Evolutionary conservation across 2,888 invertebrate genomes (phyloP).

Genomic region (Tenthredo livida): DNA sequence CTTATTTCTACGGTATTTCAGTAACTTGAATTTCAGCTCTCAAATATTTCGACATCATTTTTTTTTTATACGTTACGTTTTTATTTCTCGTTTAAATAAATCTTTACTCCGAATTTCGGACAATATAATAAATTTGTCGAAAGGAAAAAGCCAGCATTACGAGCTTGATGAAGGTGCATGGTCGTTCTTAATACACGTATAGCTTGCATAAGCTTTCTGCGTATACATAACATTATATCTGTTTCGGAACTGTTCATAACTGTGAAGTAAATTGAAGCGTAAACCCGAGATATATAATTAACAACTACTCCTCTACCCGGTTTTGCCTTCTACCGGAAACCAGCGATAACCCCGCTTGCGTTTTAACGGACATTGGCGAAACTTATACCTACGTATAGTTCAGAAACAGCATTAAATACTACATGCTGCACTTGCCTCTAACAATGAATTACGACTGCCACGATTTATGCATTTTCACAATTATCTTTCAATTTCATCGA

Average conservation of each 20-base stretch:
- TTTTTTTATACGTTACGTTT: background rate
- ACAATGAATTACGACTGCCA: background rate
- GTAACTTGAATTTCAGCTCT: background rate
- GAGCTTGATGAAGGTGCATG: background rate
- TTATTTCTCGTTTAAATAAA: background rate
- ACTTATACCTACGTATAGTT: constrained; percentile 8
- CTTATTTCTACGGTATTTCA: background rate
- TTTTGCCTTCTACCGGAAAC: constrained; percentile 16
- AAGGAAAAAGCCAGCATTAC: background rate
- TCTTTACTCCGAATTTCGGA: background rate
- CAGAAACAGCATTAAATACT: background rate
- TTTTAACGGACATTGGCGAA: background rate
- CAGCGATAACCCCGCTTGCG: constrained; percentile 13
- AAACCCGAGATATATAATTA: constrained; percentile 38
- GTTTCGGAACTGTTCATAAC: constrained; percentile 14
- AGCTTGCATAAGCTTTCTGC: background rate
- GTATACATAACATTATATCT: background rate
- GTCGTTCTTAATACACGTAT: background rate
- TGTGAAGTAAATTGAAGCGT: constrained; percentile 42
- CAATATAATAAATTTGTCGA: background rate
- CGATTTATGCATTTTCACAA: background rate
- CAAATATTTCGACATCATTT: background rate
- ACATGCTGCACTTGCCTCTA: background rate
- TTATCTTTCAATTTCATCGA: background rate
- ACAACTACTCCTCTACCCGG: constrained; percentile 16